phyloP scores from a whole-genome alignment of 2,797 vertebrate species.

The Thalassophryne amazonica region DNA sequence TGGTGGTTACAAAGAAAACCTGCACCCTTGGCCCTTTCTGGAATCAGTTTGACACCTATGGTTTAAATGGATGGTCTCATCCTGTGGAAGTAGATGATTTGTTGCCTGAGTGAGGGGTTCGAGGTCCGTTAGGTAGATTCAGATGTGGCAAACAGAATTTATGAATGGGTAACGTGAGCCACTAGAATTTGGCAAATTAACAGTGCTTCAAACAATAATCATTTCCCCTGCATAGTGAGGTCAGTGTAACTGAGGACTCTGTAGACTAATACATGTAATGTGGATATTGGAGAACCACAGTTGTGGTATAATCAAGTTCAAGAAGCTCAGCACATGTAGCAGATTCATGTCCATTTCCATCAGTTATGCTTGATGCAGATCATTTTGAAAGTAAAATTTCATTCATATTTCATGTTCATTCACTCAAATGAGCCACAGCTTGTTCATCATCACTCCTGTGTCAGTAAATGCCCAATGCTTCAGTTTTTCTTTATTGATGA shows the following conservation, averaged over 20 bases:
- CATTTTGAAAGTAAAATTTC: slow-evolving; percentile 34
- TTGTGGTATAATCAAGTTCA: slow-evolving; percentile 3
- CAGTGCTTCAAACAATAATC: background rate
- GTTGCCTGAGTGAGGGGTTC: too few relatives aligned
- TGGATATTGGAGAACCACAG: background rate
- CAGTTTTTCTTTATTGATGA: slow-evolving; percentile 11
- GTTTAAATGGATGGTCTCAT: too few relatives aligned
- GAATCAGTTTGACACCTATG: too few relatives aligned
- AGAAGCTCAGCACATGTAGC: slow-evolving; percentile 12
- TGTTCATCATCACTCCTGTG: slow-evolving; percentile 44
- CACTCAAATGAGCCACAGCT: slow-evolving; percentile 46
- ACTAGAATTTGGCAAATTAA: too few relatives aligned
- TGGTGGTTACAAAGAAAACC: too few relatives aligned
- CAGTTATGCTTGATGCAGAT: slow-evolving; percentile 26
- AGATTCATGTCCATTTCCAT: slow-evolving; percentile 29
- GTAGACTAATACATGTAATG: slow-evolving; percentile 2
- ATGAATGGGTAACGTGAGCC: too few relatives aligned
- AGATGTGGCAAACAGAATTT: too few relatives aligned
- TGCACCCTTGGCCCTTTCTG: too few relatives aligned
- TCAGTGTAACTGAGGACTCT: background rate
- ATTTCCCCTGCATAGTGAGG: background rate
- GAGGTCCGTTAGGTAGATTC: too few relatives aligned
- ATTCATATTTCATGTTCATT: slow-evolving; percentile 60
- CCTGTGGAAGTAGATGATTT: too few relatives aligned
- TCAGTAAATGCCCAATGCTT: slow-evolving; percentile 34